Base-by-base conservation (phyloP, 2,888 invertebrate species). In the Copidosoma aretas region DNA sequence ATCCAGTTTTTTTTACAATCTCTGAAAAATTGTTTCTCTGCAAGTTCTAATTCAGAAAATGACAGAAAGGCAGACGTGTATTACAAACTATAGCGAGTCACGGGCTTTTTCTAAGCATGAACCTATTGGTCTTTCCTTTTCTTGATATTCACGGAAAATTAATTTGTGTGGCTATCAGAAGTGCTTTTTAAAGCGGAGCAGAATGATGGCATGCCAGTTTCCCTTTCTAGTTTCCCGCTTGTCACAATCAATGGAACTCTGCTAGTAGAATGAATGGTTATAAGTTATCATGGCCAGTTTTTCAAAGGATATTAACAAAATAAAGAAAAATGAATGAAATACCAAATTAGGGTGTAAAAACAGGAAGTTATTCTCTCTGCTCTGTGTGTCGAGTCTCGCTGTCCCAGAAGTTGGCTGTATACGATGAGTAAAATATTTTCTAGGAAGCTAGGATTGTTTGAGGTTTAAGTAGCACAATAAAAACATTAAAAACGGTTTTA, bases 151-250 rank as follows among this genome's bases (percentile, higher is more conserved):
- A 32, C 8, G 32, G 32, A 32, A 32, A 68, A 67, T 39, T 66
- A 59, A 71, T 64, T 64, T 63, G 32, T 64, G 67, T 71, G 14
- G 24, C 21, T 71, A 51, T 60, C 17, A 15, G 17, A 41, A 68
- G 64, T 67, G 60, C 49, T 51, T 61, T 64, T 60, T 46, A 62
- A 62, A 67, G 67, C 70, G 64, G 68, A 66, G 64, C 67, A 72
- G 71, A 65, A 64, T 71, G 74, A 76, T 75, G 75, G 73, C 62
- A 67, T 67, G 71, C 75, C 70, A 72, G 73, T 74, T 69, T 46
- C 76, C 75, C 75, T 77, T 77, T 77, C 69, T 73, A 74, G 76
- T 75, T 75, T 75, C 75, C 75, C 75, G 73, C 74, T 75, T 75
- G 73, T 67, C 52, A 32, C 32, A 32, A 32, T 8, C 43, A 63